Percentiles rank a stretch among this genome's conserved stretches.
Conservation (phyloP, 2,797 vertebrate genomes). For the Sebastes vulpes region DNA sequence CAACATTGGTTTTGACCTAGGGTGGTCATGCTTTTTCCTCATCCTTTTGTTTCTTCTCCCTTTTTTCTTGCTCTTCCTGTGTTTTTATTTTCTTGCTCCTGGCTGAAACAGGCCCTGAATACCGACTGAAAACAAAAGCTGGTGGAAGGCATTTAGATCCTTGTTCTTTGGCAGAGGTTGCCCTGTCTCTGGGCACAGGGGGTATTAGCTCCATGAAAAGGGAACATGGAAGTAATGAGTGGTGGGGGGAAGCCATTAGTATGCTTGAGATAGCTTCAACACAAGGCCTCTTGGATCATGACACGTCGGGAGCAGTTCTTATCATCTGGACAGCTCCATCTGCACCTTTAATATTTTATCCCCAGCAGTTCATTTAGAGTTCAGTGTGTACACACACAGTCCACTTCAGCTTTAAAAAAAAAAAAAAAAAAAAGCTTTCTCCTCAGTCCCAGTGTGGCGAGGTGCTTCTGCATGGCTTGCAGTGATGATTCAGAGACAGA, state of each 20-base stretch:
- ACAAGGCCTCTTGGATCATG: constrained; percentile 96
- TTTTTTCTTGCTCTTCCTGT: neutral
- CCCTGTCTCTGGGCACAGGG: constrained; percentile 87
- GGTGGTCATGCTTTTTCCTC: constrained; percentile 41
- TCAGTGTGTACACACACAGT: constrained; percentile 90
- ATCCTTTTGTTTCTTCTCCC: constrained; percentile 18
- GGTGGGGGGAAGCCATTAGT: constrained; percentile 91
- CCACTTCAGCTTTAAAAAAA: constrained; percentile 68
- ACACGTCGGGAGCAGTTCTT: constrained; percentile 95
- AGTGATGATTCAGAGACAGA: constrained; percentile 91
- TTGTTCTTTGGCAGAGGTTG: constrained; percentile 78
- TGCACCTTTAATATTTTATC: constrained; percentile 99
- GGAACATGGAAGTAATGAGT: constrained; percentile 96
- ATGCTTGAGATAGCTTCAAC: constrained; percentile 96
- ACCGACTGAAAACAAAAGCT: constrained; percentile 50
- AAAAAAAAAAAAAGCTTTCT: constrained; percentile 89
- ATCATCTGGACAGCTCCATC: constrained; percentile 99
- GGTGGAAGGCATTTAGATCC: constrained; percentile 76
- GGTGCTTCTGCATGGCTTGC: constrained; percentile 94
- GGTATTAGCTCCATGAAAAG: constrained; percentile 96
- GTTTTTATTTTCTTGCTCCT: neutral
- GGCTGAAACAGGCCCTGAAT: constrained; percentile 40
- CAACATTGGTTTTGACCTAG: constrained; percentile 47
- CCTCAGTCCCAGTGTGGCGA: constrained; percentile 89
- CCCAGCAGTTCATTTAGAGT: constrained; percentile 93